Conservation (phyloP, 2,797 vertebrate species). For the Anguilla anguilla region DNA sequence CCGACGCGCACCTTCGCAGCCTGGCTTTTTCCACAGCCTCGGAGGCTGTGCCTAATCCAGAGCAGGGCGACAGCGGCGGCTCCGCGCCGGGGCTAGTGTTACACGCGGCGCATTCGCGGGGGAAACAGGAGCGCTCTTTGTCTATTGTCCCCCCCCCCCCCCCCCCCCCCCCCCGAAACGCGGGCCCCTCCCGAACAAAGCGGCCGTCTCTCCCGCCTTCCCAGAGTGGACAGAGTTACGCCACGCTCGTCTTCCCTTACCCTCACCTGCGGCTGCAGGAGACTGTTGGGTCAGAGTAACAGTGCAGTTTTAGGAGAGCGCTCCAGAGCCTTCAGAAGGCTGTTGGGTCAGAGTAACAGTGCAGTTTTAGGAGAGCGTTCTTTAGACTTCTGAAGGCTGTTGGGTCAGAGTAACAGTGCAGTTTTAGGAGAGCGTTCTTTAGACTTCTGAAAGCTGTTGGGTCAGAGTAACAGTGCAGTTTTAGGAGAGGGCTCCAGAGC, state of each 20-base stretch:
- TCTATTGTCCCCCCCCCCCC: not conserved
- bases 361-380: too few species aligned
- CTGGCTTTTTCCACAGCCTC: not conserved
- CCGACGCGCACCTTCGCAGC: not conserved
- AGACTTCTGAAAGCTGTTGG: too few species aligned
- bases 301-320: too few species aligned
- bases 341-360: too few species aligned
- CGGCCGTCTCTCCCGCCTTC: not conserved
- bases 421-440: too few species aligned
- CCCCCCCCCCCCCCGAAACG: not conserved
- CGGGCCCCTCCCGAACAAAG: not conserved
- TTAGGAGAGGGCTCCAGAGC: too few species aligned
- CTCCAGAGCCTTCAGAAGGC: too few species aligned
- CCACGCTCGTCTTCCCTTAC: not conserved
- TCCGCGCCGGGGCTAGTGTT: not conserved
- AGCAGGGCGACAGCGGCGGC: not conserved
- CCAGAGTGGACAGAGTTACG: not conserved
- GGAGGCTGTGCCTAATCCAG: not conserved
- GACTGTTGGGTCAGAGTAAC: not conserved
- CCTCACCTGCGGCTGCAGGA: not conserved
- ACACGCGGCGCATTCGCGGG: not conserved
- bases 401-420: too few species aligned
- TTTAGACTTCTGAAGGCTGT: too few species aligned
- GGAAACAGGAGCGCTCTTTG: conserved; percentile 17
- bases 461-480: too few species aligned